phyloP scores from a whole-genome alignment of 1,140 invertebrate species.

The Penaeus vannamei region DNA sequence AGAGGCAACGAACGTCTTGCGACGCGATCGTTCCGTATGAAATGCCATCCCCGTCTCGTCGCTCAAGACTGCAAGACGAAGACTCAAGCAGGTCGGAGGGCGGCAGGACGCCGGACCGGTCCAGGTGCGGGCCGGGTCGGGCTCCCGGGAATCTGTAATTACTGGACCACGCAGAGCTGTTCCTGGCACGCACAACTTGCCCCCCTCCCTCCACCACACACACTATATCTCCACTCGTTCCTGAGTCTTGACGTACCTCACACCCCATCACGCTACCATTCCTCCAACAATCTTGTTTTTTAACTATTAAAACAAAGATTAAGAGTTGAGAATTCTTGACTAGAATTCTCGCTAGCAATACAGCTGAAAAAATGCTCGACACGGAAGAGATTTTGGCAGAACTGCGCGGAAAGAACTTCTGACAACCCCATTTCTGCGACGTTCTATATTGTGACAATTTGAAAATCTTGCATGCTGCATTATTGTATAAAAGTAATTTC shows the following conservation, averaged over 20 bases:
- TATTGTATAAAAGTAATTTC: too few relatives aligned
- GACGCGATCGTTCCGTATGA: background rate
- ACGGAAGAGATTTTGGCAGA: too few relatives aligned
- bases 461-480: too few relatives aligned
- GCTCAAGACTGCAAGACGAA: background rate
- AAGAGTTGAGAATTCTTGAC: too few relatives aligned
- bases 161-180: conserved; percentile 52
- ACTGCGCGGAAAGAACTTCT: too few relatives aligned
- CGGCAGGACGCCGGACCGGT: conserved; percentile 48
- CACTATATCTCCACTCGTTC: background rate
- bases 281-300: background rate
- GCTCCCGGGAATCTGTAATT: conserved; percentile 56
- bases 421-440: too few relatives aligned
- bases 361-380: too few relatives aligned
- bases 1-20: background rate
- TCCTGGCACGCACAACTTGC: conserved; percentile 52
- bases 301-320: background rate
- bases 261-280: background rate
- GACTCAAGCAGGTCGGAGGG: background rate
- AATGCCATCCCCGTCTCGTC: background rate
- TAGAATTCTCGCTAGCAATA: too few relatives aligned
- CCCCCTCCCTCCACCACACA: background rate
- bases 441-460: too few relatives aligned
- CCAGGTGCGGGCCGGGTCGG: conserved; percentile 48
- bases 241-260: background rate